Evolutionary conservation across 2,797 vertebrate species (phyloP).

Genomic region (Taenioides sp.): DNA sequence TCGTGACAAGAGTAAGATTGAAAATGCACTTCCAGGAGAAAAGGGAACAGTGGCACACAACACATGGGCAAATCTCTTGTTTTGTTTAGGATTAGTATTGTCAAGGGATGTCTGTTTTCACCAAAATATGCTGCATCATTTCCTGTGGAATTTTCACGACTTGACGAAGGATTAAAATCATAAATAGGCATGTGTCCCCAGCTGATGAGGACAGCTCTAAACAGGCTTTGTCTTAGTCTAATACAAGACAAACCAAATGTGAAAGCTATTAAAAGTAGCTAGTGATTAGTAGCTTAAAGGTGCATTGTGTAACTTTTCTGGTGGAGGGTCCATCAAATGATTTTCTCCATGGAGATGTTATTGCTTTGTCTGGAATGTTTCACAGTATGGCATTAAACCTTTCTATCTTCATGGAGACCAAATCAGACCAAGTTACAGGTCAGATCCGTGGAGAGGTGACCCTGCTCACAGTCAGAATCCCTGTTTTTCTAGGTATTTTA

Average conservation of each 20-base stretch:
- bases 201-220: conserved; percentile 11
- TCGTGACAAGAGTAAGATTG: conserved; percentile 17
- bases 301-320: no score
- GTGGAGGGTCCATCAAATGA: no score
- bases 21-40: conserved; percentile 13
- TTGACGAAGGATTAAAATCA: conserved; percentile 44
- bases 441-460: no score
- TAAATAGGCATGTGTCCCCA: conserved; percentile 31
- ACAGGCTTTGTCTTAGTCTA: not conserved
- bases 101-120: conserved; percentile 35
- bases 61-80: conserved; percentile 38
- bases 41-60: conserved; percentile 9
- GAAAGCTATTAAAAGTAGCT: not conserved
- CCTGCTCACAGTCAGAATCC: no score
- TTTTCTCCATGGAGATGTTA: no score
- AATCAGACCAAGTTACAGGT: no score
- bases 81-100: conserved; percentile 44
- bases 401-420: no score
- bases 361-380: no score
- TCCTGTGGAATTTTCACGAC: conserved; percentile 18
- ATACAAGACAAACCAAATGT: not conserved
- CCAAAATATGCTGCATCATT: conserved; percentile 11
- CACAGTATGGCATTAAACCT: no score
- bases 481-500: no score
- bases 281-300: not conserved